Evolutionary conservation across 2,797 vertebrate genomes (phyloP).

Genomic region (Heliangelus exortis): DNA sequence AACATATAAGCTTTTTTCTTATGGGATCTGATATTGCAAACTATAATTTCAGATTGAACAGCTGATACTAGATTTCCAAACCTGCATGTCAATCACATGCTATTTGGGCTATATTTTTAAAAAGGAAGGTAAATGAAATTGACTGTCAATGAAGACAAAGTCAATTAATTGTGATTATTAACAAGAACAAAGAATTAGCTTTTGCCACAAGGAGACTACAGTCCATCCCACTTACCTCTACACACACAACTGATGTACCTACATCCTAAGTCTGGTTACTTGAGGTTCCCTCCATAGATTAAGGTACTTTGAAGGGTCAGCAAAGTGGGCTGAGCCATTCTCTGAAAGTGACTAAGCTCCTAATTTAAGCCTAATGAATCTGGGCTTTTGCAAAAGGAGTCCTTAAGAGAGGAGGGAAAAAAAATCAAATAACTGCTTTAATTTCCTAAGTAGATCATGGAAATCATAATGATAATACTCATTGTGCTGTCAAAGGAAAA

Average conservation of each 20-base stretch:
- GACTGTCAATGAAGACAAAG: not conserved
- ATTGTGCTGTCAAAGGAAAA: constrained; percentile 54
- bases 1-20: not conserved
- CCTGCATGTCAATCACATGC: not conserved
- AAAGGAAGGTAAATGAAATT: constrained; percentile 28
- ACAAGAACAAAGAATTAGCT: not conserved
- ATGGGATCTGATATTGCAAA: not conserved
- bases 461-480: constrained; percentile 36
- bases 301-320: constrained; percentile 10
- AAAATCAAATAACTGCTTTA: not conserved
- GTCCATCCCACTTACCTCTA: not conserved
- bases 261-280: not conserved
- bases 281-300: not conserved
- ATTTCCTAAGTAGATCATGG: constrained; percentile 17
- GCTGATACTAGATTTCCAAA: not conserved
- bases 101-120: not conserved
- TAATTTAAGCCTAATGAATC: constrained; percentile 4
- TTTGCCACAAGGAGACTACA: not conserved
- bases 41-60: not conserved
- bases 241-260: not conserved
- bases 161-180: constrained; percentile 26
- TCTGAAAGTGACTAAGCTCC: not conserved
- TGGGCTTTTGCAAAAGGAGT: not conserved
- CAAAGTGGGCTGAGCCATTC: not conserved
- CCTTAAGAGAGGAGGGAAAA: not conserved